Evolutionary conservation across 2,888 invertebrate genomes (phyloP).

Genomic region (Drosophila emarginata): DNA sequence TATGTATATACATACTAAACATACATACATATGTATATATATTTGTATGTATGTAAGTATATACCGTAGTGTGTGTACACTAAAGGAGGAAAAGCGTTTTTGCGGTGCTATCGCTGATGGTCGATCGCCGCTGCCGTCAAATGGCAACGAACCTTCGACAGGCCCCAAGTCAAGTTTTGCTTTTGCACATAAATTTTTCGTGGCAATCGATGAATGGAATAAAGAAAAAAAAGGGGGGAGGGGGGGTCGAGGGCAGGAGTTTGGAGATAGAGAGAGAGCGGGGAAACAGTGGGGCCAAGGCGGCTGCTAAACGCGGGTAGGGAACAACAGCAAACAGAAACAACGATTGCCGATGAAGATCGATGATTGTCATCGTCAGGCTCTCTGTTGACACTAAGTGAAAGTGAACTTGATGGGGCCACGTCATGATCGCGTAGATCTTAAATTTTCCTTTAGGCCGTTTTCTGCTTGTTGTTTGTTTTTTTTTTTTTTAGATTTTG

Average conservation of each 20-base stretch:
- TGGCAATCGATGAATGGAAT: constrained; percentile 43
- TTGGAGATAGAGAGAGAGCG: constrained; percentile 13
- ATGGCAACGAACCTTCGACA: constrained; percentile 75
- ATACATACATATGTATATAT: constrained; percentile 40
- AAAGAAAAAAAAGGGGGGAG: constrained; percentile 12
- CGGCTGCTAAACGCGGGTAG: neutral
- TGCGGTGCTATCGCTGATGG: constrained; percentile 24
- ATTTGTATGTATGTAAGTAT: constrained; percentile 24
- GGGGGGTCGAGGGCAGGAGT: neutral
- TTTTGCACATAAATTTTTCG: constrained; percentile 71
- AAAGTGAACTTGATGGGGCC: constrained; percentile 75
- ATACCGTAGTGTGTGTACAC: constrained; percentile 6
- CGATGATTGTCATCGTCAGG: constrained; percentile 78
- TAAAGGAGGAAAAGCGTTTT: constrained; percentile 46
- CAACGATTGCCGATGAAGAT: constrained; percentile 74
- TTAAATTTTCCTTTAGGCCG: constrained; percentile 27
- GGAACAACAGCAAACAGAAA: constrained; percentile 21
- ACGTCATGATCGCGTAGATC: constrained; percentile 45
- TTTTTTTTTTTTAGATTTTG: constrained; percentile 17
- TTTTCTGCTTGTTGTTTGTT: constrained; percentile 14
- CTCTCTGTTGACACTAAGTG: constrained; percentile 73
- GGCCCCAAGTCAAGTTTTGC: constrained; percentile 66
- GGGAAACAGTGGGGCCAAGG: constrained; percentile 26
- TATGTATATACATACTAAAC: constrained; percentile 27
- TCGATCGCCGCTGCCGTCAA: constrained; percentile 43